These are phyloP conservation scores for Frankliniella intonsa DNA, from an alignment of 2,888 invertebrate species.

Conservation along the genomic window DNA sequence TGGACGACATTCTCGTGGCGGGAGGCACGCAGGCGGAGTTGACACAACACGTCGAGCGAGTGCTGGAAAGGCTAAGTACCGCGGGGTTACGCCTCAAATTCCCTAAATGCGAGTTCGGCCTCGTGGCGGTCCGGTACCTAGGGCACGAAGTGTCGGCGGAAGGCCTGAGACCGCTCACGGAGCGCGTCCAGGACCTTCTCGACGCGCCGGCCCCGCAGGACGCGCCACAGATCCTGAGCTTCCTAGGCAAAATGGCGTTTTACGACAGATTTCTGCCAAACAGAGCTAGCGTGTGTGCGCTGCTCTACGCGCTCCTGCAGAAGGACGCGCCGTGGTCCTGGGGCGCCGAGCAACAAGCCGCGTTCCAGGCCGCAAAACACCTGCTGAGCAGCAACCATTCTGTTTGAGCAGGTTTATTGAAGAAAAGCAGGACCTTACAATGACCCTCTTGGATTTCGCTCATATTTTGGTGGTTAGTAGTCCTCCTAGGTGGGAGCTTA, in stretches of 20 bases:
- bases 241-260: not conserved
- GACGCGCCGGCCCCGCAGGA: not conserved
- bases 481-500: no score
- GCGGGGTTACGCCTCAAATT: no score
- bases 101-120: not conserved
- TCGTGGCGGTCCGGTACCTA: not conserved
- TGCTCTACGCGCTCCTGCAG: not conserved
- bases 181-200: not conserved
- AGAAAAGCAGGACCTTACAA: no score
- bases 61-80: no score
- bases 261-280: not conserved
- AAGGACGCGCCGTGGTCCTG: constrained; percentile 33
- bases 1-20: no score
- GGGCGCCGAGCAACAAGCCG: constrained; percentile 37
- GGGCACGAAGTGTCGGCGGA: not conserved
- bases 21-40: no score
- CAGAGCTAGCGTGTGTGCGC: not conserved
- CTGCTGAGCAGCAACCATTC: constrained; percentile 31
- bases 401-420: constrained; percentile 34
- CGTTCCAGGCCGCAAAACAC: constrained; percentile 38
- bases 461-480: constrained; percentile 37
- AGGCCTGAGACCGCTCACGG: not conserved
- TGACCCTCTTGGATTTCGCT: no score
- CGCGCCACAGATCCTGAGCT: not conserved
- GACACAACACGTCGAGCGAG: no score